Base-by-base conservation (phyloP, 2,888 invertebrate species). In the Lordiphosa fenestrarum region DNA sequence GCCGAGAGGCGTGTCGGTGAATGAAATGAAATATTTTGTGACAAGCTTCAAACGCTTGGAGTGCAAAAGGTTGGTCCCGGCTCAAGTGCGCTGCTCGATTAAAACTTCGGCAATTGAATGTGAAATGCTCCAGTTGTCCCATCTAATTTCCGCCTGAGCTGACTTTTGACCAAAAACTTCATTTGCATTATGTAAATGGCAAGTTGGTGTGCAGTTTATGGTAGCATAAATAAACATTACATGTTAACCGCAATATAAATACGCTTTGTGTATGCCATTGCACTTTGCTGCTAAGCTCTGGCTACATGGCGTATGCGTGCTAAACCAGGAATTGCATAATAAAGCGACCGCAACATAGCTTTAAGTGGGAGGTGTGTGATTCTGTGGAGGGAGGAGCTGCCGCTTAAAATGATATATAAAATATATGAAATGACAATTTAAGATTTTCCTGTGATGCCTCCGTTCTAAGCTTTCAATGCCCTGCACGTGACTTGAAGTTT, bases 151-250 rank as follows among this genome's bases (percentile, higher is more conserved):
- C 33, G 35, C 19, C 6, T 36, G 10, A 21, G 30, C 35, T 39
- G 5, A 36, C 54, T 41, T 35, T 44, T 15, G 15, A 30, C 35
- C 6, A 12, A 58, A 62, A 57, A 55, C 41, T 54, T 59, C 38
- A 80, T 80, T 70, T 73, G 46, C 69, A 78, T 81, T 74, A 81
- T 78, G 81, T 65, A 77, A 81, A 81, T 70, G 56, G 35, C 13
- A 19, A 15, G 41, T 53, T 46, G 49, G 57, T 46, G 41, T 55
- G 47, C 62, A 50, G 52, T 50, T 51, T 64, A 60, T 55, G 58
- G 64, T 55, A 53, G 55, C 63, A 70, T 74, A 81, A 72, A 81
- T 81, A 81, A 69, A 74, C 72, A 77, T 77, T 60, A 67, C 60
- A 64, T 70, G 68, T 62, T 74, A 70, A 70, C 77, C 68, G 55